A percentile compares a stretch with the other conserved stretches of the same genome.
These are phyloP conservation scores for Trichomycterus rosablanca DNA, from an alignment of 2,113 vertebrate genomes.

Conservation along the genomic window DNA sequence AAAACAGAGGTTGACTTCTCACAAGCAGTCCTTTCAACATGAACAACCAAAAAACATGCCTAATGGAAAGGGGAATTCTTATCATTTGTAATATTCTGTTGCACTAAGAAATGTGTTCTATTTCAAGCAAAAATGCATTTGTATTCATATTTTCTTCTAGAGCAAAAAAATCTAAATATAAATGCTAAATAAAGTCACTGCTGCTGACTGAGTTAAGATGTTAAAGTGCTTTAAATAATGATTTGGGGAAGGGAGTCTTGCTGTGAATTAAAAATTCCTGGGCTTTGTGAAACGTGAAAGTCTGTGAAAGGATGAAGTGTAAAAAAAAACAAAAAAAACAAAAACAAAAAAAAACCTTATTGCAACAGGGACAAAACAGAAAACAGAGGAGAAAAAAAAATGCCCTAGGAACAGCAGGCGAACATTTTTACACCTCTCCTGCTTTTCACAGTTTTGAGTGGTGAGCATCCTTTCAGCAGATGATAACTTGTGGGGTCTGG, in stretches of 20 bases:
- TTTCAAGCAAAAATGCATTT: too few relatives aligned
- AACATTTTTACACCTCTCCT: conserved; percentile 27
- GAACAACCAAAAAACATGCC: too few relatives aligned
- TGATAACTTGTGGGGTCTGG: conserved; percentile 15
- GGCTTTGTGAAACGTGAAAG: conserved; percentile 11
- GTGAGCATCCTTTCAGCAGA: neutral
- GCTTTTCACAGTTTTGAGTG: conserved; percentile 26
- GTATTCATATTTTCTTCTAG: too few relatives aligned
- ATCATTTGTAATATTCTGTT: too few relatives aligned
- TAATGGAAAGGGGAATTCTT: too few relatives aligned
- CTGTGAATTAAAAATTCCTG: conserved; percentile 28
- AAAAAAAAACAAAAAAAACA: conserved; percentile 10
- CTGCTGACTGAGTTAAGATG: neutral
- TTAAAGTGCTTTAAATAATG: conserved; percentile 22
- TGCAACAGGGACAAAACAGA: neutral
- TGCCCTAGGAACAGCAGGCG: neutral
- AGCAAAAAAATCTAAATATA: too few relatives aligned
- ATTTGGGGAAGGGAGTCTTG: conserved; percentile 22
- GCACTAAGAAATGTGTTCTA: too few relatives aligned
- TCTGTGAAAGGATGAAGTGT: conserved; percentile 2
- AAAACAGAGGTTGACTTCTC: too few relatives aligned
- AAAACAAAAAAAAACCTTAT: too few relatives aligned
- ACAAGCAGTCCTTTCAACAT: too few relatives aligned
- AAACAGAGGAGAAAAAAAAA: neutral
- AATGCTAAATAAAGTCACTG: too few relatives aligned